A percentile compares a stretch with the other conserved stretches of the same genome.
Conservation (phyloP, 2,113 vertebrate genomes). For the Sminthopsis crassicaudata region DNA sequence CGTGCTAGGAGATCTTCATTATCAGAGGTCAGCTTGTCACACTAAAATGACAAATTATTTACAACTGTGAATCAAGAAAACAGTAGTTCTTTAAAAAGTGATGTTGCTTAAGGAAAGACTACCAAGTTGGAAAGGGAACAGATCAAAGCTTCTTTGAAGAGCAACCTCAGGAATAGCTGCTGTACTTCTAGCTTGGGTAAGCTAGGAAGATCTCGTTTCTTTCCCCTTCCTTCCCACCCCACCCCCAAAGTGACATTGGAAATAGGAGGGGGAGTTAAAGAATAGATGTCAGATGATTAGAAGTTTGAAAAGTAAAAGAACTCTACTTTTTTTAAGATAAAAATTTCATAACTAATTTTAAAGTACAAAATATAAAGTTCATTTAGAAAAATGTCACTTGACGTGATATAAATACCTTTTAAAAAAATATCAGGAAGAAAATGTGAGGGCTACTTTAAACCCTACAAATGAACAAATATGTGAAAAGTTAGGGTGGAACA, state of each 20-base stretch:
- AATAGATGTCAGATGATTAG: conserved; percentile 18
- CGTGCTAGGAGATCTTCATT: conserved; percentile 90
- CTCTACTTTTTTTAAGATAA: not conserved
- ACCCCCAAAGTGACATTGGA: not conserved
- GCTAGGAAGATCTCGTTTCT: not conserved
- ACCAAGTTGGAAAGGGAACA: not conserved
- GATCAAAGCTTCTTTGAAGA: not conserved
- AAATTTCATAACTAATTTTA: conserved; percentile 33
- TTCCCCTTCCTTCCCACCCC: too few species aligned
- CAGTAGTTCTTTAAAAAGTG: not conserved
- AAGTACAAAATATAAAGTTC: conserved; percentile 39
- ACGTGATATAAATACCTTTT: not conserved
- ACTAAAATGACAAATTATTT: conserved; percentile 83
- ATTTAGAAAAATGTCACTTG: conserved; percentile 25
- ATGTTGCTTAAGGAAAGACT: not conserved
- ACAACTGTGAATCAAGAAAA: conserved; percentile 29
- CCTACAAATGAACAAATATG: not conserved
- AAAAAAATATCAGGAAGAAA: not conserved
- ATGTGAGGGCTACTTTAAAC: not conserved
- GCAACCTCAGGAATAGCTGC: not conserved
- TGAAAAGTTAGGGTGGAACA: not conserved
- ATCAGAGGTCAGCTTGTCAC: conserved; percentile 87
- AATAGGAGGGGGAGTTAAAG: not conserved
- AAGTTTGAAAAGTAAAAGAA: conserved; percentile 3
- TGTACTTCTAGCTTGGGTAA: not conserved